Conservation (phyloP, 1,140 invertebrate species). For the Drosophila nigrodunni region DNA sequence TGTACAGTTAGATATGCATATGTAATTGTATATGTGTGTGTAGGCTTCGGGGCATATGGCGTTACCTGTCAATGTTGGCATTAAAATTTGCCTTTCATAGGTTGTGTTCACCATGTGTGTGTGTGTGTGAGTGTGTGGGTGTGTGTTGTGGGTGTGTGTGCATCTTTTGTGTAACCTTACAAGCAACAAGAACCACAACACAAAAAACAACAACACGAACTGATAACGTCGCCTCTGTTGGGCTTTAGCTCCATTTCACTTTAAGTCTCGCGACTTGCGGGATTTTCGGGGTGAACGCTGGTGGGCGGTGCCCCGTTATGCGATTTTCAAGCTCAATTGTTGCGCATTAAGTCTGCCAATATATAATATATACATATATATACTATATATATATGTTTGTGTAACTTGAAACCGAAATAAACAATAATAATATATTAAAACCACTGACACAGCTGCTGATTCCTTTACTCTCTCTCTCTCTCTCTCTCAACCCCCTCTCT, state of each 20-base stretch:
- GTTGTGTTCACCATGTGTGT: constrained; percentile 11
- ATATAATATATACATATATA: background rate
- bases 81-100: constrained; percentile 79
- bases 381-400: background rate
- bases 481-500: background rate
- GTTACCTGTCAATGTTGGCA: constrained; percentile 76
- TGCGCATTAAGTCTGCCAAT: constrained; percentile 58
- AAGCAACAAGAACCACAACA: constrained; percentile 31
- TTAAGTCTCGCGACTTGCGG: constrained; percentile 1
- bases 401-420: constrained; percentile 1
- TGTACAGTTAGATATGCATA: constrained; percentile 14
- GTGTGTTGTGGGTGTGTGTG: constrained; percentile 1
- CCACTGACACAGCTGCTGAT: background rate
- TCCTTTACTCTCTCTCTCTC: background rate
- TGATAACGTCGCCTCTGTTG: constrained; percentile 25
- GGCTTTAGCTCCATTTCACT: constrained; percentile 21
- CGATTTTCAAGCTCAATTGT: constrained; percentile 68
- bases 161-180: constrained; percentile 26
- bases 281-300: background rate
- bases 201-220: constrained; percentile 20
- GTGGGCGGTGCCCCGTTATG: constrained; percentile 6
- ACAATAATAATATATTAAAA: background rate
- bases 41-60: constrained; percentile 36
- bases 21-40: constrained; percentile 8
- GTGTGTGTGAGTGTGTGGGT: constrained; percentile 2